Evolutionary conservation across 2,797 vertebrate species (phyloP).

Genomic region (Darevskia mixta): DNA sequence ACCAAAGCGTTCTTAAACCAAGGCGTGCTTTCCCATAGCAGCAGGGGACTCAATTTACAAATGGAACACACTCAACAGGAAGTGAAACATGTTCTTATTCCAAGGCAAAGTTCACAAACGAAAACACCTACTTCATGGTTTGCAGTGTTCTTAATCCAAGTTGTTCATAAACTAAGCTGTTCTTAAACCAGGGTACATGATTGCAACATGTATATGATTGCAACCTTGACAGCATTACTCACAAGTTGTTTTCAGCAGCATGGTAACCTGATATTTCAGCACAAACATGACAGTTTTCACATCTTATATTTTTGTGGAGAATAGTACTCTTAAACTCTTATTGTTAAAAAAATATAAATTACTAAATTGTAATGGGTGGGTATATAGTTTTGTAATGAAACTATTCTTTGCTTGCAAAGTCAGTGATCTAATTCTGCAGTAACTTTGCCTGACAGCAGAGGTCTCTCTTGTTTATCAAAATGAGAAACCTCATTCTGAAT

Average conservation of each 20-base stretch:
- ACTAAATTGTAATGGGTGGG: neutral
- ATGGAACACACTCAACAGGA: no score
- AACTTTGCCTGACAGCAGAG: conserved; percentile 18
- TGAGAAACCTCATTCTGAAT: neutral
- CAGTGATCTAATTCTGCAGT: neutral
- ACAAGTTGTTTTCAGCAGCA: neutral
- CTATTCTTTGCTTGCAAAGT: neutral
- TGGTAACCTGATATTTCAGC: neutral
- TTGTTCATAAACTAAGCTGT: no score
- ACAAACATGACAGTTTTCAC: neutral
- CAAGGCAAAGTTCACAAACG: no score
- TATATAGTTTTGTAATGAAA: neutral
- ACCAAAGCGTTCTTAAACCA: no score
- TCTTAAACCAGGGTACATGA: no score
- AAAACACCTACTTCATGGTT: no score
- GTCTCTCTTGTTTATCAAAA: conserved; percentile 24
- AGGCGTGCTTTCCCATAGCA: no score
- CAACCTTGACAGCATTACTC: neutral
- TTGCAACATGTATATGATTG: neutral
- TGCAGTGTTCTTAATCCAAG: no score
- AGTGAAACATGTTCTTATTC: no score
- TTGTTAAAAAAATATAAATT: neutral
- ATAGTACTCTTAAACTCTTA: neutral
- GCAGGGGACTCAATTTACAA: no score
- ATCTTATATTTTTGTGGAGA: neutral